Conservation (phyloP, 2,888 invertebrate genomes). For the Melanostoma scalare region DNA sequence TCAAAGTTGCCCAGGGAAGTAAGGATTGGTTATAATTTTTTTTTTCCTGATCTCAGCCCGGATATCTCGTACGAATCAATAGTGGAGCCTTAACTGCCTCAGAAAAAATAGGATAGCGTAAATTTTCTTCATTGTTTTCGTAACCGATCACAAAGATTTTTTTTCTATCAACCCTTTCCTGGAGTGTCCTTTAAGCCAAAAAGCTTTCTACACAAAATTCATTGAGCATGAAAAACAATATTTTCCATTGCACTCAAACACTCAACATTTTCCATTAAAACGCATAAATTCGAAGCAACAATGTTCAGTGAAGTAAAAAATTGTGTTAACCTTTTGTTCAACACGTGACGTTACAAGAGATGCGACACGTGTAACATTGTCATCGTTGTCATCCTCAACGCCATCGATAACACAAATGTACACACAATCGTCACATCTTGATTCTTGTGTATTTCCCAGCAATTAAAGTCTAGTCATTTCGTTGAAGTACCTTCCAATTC, state of each 20-base stretch:
- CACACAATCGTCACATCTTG: constrained; percentile 45
- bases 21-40: too few species aligned
- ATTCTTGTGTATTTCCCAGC: constrained; percentile 13
- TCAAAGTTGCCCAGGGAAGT: too few species aligned
- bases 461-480: constrained; percentile 32
- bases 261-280: constrained; percentile 4
- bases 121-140: too few species aligned
- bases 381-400: constrained; percentile 49
- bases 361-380: constrained; percentile 70
- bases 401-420: constrained; percentile 69
- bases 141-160: too few species aligned
- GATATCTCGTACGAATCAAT: too few species aligned
- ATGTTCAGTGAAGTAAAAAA: constrained; percentile 65
- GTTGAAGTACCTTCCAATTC: constrained; percentile 38
- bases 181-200: too few species aligned
- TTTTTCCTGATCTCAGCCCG: too few species aligned
- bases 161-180: too few species aligned
- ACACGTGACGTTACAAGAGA: constrained; percentile 72
- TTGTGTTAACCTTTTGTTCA: constrained; percentile 69
- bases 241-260: constrained; percentile 13
- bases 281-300: constrained; percentile 4
- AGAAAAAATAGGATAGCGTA: too few species aligned
- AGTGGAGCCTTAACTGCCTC: too few species aligned
- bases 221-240: too few species aligned
- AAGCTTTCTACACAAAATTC: too few species aligned